phyloP scores from a whole-genome alignment of 2,888 invertebrate genomes.

The Acleris holmiana region DNA sequence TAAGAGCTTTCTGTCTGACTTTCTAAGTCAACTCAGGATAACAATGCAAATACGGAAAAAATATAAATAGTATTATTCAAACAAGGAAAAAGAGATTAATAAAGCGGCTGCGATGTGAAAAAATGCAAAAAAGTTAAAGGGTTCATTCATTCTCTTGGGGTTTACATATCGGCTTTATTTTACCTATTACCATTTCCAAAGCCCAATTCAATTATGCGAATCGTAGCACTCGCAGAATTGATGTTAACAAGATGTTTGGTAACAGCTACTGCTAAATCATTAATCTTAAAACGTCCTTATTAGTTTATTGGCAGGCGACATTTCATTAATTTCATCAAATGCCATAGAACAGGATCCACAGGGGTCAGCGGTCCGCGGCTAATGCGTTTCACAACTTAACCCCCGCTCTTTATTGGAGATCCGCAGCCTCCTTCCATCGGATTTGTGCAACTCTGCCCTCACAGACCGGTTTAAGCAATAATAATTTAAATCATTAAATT shows the following conservation, averaged over 20 bases:
- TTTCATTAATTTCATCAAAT: slow-evolving; percentile 66
- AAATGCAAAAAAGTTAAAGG: too few species aligned
- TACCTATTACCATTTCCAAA: too few species aligned
- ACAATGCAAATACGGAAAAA: too few species aligned
- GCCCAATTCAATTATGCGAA: too few species aligned
- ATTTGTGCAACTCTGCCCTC: slow-evolving; percentile 31
- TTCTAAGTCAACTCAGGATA: too few species aligned
- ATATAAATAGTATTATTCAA: too few species aligned
- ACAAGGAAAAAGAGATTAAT: too few species aligned
- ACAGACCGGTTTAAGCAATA: slow-evolving; percentile 30
- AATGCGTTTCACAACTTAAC: slow-evolving; percentile 58
- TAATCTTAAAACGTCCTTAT: slow-evolving; percentile 16
- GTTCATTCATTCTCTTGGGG: too few species aligned
- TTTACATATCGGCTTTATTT: too few species aligned
- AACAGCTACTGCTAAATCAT: neutral
- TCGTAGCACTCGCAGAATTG: neutral
- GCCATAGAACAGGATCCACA: slow-evolving; percentile 68
- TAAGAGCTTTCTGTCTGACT: too few species aligned
- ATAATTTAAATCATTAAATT: slow-evolving; percentile 11
- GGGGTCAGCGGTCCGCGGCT: slow-evolving; percentile 57
- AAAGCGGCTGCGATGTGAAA: too few species aligned
- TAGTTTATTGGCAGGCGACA: slow-evolving; percentile 42
- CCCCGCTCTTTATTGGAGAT: slow-evolving; percentile 48
- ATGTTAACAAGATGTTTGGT: neutral
- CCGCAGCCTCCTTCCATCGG: slow-evolving; percentile 10